Evolutionary conservation across 2,113 vertebrate species (phyloP), one percentile per base, ranked within the genome.

Genomic region (Microcebus jonahi): DNA sequence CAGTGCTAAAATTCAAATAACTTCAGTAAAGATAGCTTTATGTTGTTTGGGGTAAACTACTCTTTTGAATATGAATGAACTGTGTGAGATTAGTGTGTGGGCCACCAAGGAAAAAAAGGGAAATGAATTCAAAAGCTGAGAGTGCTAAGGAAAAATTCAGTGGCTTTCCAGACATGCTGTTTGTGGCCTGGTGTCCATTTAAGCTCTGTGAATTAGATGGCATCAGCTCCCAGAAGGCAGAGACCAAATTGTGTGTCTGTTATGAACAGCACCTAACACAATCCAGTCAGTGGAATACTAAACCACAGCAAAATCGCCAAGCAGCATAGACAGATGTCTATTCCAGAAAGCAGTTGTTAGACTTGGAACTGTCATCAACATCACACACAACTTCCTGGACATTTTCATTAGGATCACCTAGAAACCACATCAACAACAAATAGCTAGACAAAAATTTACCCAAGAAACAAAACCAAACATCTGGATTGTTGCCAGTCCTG

Each of bases 391-490:
- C 67, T 90, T 95, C 80, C 93, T 89, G 48, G 67, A 94, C 25
- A 87, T 82, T 94, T 96, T 97, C 95, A 94, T 86, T 67, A 73
- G 55, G 36, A 79, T 97, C 95, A 97, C 91, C 93, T 96, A 94
- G 93, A 68, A 95, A 31, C 86, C 25, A 80, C 34, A 87, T 59
- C 18, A 70, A 91, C 93, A 96, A 80, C 50, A 91, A 94, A 93
- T 3, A 96, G 34, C 3, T 81, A 87, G 81, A 79, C 36, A 73
- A 93, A 90, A 90, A 23, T n/a, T 48, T 81, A 59, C 70, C 48
- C 88, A 80, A 42, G 29, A 20, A 83, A 65, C 42, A 79, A 88
- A 93, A 67, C 57, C 61, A 94, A 77, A 55, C 8, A 75, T 48
- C 21, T 94, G 59, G 67, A 86, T 15, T 77, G 4, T 45, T 77